Percentiles rank a stretch among this genome's conserved stretches.
Conservation (phyloP, 2,113 vertebrate genomes). For the Ivindomyrus marchei region DNA sequence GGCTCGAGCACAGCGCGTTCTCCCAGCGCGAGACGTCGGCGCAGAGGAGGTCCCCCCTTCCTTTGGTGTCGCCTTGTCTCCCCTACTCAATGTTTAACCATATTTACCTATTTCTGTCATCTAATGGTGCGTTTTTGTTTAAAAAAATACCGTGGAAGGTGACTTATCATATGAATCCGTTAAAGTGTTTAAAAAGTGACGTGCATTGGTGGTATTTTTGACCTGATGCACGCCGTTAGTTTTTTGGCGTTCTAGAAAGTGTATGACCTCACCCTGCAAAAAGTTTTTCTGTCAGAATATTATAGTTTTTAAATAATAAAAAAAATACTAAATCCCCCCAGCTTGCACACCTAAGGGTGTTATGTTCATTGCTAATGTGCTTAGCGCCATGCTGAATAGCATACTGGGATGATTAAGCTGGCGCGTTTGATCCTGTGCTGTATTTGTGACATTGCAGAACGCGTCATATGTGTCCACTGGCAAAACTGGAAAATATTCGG, state of each 20-base stretch:
- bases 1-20: constrained; percentile 20
- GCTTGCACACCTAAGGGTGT: neutral
- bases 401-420: neutral
- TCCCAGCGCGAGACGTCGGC: constrained; percentile 14
- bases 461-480: neutral
- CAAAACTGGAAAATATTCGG: neutral
- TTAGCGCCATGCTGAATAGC: neutral
- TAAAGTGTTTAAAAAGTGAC: neutral
- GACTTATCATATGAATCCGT: neutral
- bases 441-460: neutral
- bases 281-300: neutral
- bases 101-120: neutral
- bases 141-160: neutral
- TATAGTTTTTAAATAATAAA: neutral
- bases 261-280: neutral
- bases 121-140: neutral
- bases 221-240: neutral
- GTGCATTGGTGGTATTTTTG: neutral
- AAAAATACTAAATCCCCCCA: neutral
- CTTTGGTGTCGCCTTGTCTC: neutral
- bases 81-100: neutral
- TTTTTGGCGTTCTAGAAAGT: neutral
- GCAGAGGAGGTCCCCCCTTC: neutral
- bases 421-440: neutral
- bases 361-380: neutral